Evolutionary conservation across 2,888 invertebrate species (phyloP).

Genomic region (Mycalesis mineus): DNA sequence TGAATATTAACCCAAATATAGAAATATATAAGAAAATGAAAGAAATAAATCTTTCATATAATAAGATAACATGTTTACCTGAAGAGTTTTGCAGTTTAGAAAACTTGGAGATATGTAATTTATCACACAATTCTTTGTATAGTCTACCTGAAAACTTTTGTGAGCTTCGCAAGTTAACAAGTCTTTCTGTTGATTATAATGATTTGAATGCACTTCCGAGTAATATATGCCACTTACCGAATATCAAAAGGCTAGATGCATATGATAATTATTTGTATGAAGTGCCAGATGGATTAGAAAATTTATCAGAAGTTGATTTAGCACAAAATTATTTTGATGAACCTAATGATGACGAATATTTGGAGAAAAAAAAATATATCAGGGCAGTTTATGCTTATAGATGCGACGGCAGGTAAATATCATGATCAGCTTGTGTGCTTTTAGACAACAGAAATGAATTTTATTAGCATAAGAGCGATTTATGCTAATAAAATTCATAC

Average conservation of each 20-base stretch:
- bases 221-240: conserved; percentile 39
- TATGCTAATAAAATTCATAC: too few relatives aligned
- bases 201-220: conserved; percentile 55
- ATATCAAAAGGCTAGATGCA: conserved; percentile 59
- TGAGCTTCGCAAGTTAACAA: conserved; percentile 49
- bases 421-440: background rate
- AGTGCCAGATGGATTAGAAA: conserved; percentile 36
- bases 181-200: conserved; percentile 54
- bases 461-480: too few relatives aligned
- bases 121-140: conserved; percentile 57
- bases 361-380: conserved; percentile 45
- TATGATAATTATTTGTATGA: conserved; percentile 67
- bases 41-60: conserved; percentile 60
- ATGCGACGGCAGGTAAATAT: conserved; percentile 54
- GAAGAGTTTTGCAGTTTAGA: conserved; percentile 54
- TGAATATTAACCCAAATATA: conserved; percentile 45
- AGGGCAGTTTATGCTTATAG: conserved; percentile 40
- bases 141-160: conserved; percentile 56
- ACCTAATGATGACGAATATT: conserved; percentile 46
- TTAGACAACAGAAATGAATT: too few relatives aligned
- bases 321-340: conserved; percentile 64
- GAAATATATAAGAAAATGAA: conserved; percentile 48
- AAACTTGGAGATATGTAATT: conserved; percentile 52
- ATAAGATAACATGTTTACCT: conserved; percentile 53
- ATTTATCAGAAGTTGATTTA: conserved; percentile 52